A percentile compares a stretch with the other conserved stretches of the same genome.
Evolutionary conservation across 1,140 invertebrate species (phyloP).

Genomic region (Euwallacea similis): DNA sequence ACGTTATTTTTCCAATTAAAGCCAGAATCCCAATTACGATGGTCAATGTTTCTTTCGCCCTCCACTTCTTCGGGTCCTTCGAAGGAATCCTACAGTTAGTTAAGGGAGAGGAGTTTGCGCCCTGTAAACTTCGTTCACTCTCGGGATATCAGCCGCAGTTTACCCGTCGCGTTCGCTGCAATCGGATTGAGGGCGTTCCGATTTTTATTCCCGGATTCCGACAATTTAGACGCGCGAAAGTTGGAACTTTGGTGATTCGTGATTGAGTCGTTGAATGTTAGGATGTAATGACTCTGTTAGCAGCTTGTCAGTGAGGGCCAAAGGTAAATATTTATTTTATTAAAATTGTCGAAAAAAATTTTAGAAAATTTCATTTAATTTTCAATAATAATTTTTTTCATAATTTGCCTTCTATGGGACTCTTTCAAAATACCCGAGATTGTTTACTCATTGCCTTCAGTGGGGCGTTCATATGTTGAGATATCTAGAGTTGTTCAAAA

Average conservation of each 20-base stretch:
- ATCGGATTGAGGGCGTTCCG: not conserved
- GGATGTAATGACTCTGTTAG: too few relatives aligned
- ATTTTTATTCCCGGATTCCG: not conserved
- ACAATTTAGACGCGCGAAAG: not conserved
- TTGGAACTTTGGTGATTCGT: not conserved
- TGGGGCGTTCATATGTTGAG: too few relatives aligned
- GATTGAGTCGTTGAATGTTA: too few relatives aligned
- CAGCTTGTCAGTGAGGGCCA: too few relatives aligned
- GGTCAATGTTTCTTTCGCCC: slow-evolving; percentile 4
- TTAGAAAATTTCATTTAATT: too few relatives aligned
- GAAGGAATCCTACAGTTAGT: slow-evolving; percentile 24
- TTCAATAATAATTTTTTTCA: too few relatives aligned
- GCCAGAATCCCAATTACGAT: slow-evolving; percentile 1
- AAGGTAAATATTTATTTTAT: too few relatives aligned
- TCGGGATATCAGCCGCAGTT: slow-evolving; percentile 22
- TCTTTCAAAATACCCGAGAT: too few relatives aligned
- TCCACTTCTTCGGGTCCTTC: not conserved
- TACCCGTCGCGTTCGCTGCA: slow-evolving; percentile 17
- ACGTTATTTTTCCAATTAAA: not conserved
- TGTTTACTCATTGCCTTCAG: too few relatives aligned
- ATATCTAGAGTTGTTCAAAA: too few relatives aligned
- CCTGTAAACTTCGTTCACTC: slow-evolving; percentile 19
- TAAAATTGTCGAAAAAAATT: too few relatives aligned
- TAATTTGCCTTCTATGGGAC: too few relatives aligned
- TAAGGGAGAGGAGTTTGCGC: slow-evolving; percentile 32